Conservation (phyloP, 2,113 vertebrate genomes). For the Bothrops jararaca region DNA sequence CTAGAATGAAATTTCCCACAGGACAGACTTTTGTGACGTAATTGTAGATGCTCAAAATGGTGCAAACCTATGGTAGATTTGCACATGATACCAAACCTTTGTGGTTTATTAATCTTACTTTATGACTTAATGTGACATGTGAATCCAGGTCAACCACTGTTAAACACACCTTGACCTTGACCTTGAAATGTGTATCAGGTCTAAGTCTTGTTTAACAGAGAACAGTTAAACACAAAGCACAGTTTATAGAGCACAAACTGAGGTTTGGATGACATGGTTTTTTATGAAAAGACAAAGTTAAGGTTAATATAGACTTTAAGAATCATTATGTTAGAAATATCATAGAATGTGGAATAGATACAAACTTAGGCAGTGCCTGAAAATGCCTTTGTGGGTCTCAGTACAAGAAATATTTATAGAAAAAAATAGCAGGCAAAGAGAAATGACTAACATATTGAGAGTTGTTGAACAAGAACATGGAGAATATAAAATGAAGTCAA, state of each 20-base stretch:
- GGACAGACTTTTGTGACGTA: background rate
- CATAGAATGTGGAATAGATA: background rate
- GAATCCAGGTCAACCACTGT: background rate
- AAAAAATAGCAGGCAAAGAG: background rate
- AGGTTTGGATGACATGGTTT: background rate
- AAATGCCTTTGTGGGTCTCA: background rate
- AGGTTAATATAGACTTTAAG: background rate
- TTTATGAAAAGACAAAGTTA: background rate
- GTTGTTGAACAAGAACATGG: background rate
- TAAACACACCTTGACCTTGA: background rate
- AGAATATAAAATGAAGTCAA: background rate
- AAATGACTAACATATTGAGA: background rate
- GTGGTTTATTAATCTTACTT: background rate
- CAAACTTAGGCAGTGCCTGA: background rate
- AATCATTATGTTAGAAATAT: background rate
- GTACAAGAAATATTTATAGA: background rate
- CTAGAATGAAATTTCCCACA: background rate
- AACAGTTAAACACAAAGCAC: background rate
- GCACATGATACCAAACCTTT: background rate
- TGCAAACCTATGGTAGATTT: background rate
- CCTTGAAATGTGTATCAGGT: background rate
- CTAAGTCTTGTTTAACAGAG: background rate
- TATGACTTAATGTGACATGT: background rate
- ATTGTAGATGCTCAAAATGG: background rate
- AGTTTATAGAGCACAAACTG: background rate